Base-by-base conservation (phyloP, 2,113 vertebrate genomes). In the Octodon degus region DNA sequence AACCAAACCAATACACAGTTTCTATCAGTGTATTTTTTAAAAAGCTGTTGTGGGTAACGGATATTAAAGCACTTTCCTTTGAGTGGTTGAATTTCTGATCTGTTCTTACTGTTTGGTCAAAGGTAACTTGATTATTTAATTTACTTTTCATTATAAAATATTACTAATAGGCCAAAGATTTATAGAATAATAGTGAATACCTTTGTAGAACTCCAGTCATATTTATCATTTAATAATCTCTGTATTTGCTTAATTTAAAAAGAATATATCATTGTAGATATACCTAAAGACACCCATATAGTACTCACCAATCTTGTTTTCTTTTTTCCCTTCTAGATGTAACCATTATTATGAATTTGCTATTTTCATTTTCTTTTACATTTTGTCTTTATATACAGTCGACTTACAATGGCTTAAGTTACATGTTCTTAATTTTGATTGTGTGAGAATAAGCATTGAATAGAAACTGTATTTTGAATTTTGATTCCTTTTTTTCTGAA, bases 341-440 rank as follows among this genome's bases (percentile, higher is more conserved):
- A 96, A 91, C n/a, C 19, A 97, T 37, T 94, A 27, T 91, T 27
- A 84, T 85, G 70, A 90, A 88, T 95, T 93, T 94, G 65, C 13
- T 87, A n/a, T 80, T 90, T 97, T 50, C 37, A 68, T 96, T 94
- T 34, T 24, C 63, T 34, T 32, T 43, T 5, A 58, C 43, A 68
- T 85, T 92, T 90, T 95, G 72, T 92, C 67, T 93, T 60, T 95
- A 94, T 86, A 80, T 84, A 60, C 16, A 13, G 7, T 68, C n/a
- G 27, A 55, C 3, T 47, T 68, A 68, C 7, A 17, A 24, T 79
- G 43, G 12, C 62, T 68, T 32, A 86, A 60, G 12, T 47, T 90
- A 94, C 14, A 67, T 67, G 53, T 55, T 77, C 74, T 43, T 55
- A 37, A 16, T 30, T 90, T 79, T 68, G 37, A 13, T 22, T 72